phyloP scores from a whole-genome alignment of 1,140 invertebrate genomes.

The Dysdera silvatica region DNA sequence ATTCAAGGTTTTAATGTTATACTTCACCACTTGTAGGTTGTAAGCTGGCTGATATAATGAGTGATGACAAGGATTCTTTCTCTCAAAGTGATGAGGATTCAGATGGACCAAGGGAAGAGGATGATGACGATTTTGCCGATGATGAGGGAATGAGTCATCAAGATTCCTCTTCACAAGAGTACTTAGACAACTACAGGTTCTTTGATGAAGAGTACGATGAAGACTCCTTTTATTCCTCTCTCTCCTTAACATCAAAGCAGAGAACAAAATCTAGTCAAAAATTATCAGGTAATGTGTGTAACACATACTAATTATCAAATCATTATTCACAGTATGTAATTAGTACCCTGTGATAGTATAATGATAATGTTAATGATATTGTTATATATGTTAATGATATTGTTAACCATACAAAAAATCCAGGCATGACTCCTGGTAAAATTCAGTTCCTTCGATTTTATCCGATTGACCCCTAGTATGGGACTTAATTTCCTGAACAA shows the following conservation, averaged over 20 bases:
- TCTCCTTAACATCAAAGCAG: neutral
- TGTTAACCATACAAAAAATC: no score
- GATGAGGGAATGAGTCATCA: constrained; percentile 56
- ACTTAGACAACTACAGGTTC: constrained; percentile 40
- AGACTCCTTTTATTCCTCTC: constrained; percentile 5
- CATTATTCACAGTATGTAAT: no score
- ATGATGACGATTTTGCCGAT: constrained; percentile 56
- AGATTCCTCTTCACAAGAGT: constrained; percentile 52
- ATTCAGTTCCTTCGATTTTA: no score
- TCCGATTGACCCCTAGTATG: no score
- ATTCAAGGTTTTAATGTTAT: no score
- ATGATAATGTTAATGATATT: no score
- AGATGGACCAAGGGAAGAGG: constrained; percentile 57
- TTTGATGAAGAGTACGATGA: constrained; percentile 37
- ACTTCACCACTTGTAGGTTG: no score
- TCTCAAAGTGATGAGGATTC: constrained; percentile 52
- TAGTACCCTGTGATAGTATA: no score
- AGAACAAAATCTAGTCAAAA: constrained; percentile 12
- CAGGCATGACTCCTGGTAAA: no score
- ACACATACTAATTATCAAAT: no score
- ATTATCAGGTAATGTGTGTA: constrained; percentile 10
- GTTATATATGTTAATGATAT: no score
- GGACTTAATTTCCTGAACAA: no score
- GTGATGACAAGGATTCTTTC: constrained; percentile 43
- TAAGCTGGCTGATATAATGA: constrained; percentile 51